phyloP scores from a whole-genome alignment of 2,888 invertebrate genomes.

The Cantharis rustica region DNA sequence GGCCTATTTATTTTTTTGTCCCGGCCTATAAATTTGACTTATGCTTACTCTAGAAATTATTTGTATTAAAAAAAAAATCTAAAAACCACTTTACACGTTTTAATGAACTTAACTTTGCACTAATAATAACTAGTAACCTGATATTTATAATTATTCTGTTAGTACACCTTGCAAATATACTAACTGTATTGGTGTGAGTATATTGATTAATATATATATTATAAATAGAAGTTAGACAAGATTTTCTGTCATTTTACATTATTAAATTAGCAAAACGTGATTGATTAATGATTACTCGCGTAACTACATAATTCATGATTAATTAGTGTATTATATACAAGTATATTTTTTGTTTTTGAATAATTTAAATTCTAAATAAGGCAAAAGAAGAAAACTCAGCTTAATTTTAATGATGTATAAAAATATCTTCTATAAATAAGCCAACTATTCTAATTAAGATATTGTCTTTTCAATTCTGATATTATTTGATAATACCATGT shows the following conservation, averaged over 20 bases:
- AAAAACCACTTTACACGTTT: too few species aligned
- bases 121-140: too few species aligned
- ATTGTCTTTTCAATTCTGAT: too few species aligned
- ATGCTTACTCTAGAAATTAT: too few species aligned
- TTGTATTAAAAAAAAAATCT: too few species aligned
- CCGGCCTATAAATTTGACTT: too few species aligned
- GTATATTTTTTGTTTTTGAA: neutral
- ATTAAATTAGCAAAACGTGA: neutral
- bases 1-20: too few species aligned
- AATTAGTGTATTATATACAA: neutral
- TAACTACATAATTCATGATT: neutral
- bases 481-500: too few species aligned
- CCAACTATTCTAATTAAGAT: neutral
- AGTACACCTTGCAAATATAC: too few species aligned
- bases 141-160: too few species aligned
- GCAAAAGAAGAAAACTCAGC: neutral
- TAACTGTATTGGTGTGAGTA: neutral
- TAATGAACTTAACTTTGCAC: too few species aligned
- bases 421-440: neutral
- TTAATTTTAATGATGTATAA: neutral
- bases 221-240: neutral
- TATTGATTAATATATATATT: neutral
- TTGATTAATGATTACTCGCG: neutral
- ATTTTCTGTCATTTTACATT: neutral
- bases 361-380: neutral